phyloP scores from a whole-genome alignment of 2,113 vertebrate species.

The Illadopsis cleaveri region DNA sequence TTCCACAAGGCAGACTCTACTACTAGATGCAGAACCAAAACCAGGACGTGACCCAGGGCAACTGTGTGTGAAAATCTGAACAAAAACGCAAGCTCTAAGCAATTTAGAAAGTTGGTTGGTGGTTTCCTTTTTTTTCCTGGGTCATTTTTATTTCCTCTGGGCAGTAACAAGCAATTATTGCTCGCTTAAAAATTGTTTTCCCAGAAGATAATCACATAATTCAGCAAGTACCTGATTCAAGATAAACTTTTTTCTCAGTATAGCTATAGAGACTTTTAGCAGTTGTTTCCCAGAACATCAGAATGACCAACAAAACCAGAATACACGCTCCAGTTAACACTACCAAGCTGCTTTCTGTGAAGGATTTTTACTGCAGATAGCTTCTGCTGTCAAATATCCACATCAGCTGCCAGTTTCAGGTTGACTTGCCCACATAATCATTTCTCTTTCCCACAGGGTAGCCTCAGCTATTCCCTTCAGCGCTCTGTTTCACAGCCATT shows the following conservation, averaged over 20 bases:
- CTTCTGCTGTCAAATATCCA: not conserved
- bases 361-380: not conserved
- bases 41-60: not conserved
- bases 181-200: not conserved
- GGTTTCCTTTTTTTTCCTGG: not conserved
- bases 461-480: not conserved
- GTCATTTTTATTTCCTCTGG: constrained; percentile 5
- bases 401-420: not conserved
- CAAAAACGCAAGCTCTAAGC: not conserved
- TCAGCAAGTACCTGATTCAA: not conserved
- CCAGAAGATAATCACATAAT: not conserved
- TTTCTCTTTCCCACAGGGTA: not conserved
- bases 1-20: not conserved
- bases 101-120: not conserved
- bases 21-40: not conserved
- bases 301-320: not conserved
- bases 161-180: not conserved
- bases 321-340: not conserved
- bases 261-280: not conserved
- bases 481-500: not conserved
- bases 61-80: not conserved
- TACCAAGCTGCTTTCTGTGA: not conserved
- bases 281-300: not conserved
- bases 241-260: not conserved
- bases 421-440: not conserved